Percentiles rank a stretch among this genome's conserved stretches.
These are phyloP conservation scores for Drosophila sp. DNA, from an alignment of 1,140 invertebrate species.

Conservation along the genomic window DNA sequence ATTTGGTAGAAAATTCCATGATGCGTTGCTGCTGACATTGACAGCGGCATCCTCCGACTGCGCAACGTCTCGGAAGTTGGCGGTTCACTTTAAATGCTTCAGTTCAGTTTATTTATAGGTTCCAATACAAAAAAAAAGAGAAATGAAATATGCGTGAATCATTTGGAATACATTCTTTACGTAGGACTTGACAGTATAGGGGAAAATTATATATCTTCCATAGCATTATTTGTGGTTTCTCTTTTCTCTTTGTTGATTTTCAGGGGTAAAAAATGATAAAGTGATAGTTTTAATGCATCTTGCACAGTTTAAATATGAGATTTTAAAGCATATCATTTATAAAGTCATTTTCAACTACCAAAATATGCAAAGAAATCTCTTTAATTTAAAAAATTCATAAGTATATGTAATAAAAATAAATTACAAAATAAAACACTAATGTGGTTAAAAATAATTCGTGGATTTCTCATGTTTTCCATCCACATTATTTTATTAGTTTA, in stretches of 20 bases:
- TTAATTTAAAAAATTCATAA: too few relatives aligned
- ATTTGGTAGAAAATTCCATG: slow-evolving; percentile 62
- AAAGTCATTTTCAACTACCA: neutral
- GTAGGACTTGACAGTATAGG: slow-evolving; percentile 20
- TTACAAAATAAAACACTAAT: neutral
- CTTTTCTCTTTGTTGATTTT: slow-evolving; percentile 13
- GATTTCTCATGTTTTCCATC: neutral
- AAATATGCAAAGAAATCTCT: too few relatives aligned
- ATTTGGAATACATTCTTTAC: slow-evolving; percentile 56
- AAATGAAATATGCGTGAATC: slow-evolving; percentile 53
- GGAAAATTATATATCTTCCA: slow-evolving; percentile 21
- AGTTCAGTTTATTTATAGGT: slow-evolving; percentile 58
- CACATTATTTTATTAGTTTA: neutral
- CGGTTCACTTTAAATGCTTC: slow-evolving; percentile 46
- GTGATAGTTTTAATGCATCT: neutral
- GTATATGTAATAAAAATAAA: neutral
- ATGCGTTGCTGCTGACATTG: slow-evolving; percentile 62
- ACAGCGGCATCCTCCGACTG: slow-evolving; percentile 47
- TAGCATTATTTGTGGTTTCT: slow-evolving; percentile 18
- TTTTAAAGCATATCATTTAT: neutral
- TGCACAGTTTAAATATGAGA: neutral
- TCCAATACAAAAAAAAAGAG: slow-evolving; percentile 2
- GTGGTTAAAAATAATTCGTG: neutral
- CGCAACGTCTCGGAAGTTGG: slow-evolving; percentile 41
- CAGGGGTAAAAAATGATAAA: slow-evolving; percentile 38